Percentiles rank a stretch among this genome's conserved stretches.
Conservation (phyloP, 2,113 vertebrate species). For the Agelaius tricolor region DNA sequence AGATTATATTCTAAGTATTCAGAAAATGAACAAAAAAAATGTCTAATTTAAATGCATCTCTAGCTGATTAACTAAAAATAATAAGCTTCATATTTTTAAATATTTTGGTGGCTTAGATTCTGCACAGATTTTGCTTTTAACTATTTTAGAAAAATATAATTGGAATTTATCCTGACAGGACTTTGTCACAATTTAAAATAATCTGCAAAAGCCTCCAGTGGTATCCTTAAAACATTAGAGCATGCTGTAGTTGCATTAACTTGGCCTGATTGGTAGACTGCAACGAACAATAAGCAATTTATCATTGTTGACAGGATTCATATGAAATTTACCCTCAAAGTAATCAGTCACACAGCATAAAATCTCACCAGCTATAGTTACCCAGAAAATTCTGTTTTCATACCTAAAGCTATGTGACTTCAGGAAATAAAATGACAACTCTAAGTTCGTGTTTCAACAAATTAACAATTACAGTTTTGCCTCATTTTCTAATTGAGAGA, state of each 20-base stretch:
- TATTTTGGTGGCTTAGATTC: not conserved
- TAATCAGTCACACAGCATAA: not conserved
- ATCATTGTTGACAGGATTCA: not conserved
- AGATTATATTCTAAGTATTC: not conserved
- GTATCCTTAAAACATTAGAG: not conserved
- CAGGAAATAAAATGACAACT: not conserved
- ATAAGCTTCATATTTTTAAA: not conserved
- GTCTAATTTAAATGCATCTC: not conserved
- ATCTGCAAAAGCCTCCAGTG: not conserved
- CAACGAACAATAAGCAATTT: not conserved
- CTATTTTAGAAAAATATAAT: not conserved
- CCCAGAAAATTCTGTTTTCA: not conserved
- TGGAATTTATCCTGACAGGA: not conserved
- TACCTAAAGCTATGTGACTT: not conserved
- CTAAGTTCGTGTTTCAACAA: not conserved
- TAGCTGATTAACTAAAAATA: not conserved
- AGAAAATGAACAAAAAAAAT: not conserved
- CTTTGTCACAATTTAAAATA: not conserved
- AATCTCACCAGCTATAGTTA: not conserved
- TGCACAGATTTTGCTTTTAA: not conserved
- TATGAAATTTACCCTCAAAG: conserved; percentile 8
- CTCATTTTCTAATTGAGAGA: not conserved
- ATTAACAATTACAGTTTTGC: not conserved
- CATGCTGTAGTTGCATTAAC: not conserved
- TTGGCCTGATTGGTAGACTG: not conserved